Conservation (phyloP, 1,140 invertebrate species). For the Vanessa tameamea region DNA sequence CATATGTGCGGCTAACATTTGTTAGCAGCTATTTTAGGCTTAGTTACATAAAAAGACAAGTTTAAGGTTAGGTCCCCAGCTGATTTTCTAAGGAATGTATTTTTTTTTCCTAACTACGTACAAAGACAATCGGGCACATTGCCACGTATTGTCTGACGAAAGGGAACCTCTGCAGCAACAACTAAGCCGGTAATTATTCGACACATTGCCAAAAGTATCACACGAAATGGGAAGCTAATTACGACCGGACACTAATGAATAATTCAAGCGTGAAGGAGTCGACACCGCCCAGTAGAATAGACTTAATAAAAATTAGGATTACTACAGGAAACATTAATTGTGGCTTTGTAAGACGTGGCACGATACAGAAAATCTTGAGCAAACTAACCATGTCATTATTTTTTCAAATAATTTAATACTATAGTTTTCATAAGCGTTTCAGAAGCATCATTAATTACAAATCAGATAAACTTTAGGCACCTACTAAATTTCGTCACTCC, state of each 20-base stretch:
- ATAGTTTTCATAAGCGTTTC: conserved; percentile 3
- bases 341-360: neutral
- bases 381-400: neutral
- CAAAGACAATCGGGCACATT: conserved; percentile 25
- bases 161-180: conserved; percentile 7
- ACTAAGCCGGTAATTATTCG: conserved; percentile 17
- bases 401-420: neutral
- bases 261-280: conserved; percentile 16
- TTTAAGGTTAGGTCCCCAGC: conserved; percentile 47
- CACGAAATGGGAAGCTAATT: conserved; percentile 26
- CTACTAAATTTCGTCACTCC: no score
- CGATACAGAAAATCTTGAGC: neutral
- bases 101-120: conserved; percentile 9
- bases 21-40: conserved; percentile 31
- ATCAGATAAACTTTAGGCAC: no score
- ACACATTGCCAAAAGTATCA: conserved; percentile 24
- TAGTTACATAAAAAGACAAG: conserved; percentile 40
- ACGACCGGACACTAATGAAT: conserved; percentile 8
- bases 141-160: conserved; percentile 21
- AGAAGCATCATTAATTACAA: neutral
- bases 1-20: conserved; percentile 39
- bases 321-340: conserved; percentile 26
- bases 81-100: conserved; percentile 29
- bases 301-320: conserved; percentile 27
- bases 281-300: neutral